These are phyloP conservation scores for Argyresthia goedartella DNA, from an alignment of 2,888 invertebrate genomes.

Conservation along the genomic window DNA sequence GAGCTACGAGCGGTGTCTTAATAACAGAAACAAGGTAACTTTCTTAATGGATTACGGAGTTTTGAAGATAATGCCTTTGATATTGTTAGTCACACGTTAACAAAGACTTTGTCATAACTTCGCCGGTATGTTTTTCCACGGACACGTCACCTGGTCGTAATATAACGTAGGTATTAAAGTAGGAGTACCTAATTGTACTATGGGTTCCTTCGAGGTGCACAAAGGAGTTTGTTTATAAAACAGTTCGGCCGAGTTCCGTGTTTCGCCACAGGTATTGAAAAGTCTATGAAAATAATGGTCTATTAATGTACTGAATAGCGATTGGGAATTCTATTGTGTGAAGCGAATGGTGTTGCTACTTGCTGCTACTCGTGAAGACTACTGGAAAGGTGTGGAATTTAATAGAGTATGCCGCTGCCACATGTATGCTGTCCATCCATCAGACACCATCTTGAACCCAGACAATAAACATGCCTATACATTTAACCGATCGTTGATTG, in stretches of 20 bases:
- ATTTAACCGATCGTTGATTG: no score
- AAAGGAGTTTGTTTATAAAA: slow-evolving; percentile 64
- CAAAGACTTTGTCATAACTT: not conserved
- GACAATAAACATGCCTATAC: no score
- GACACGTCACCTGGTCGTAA: slow-evolving; percentile 1
- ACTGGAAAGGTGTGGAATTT: no score
- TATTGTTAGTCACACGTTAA: slow-evolving; percentile 1
- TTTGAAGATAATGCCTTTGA: not conserved
- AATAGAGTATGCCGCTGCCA: no score
- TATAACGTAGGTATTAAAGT: not conserved
- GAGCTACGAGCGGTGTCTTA: not conserved
- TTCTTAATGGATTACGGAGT: slow-evolving; percentile 1
- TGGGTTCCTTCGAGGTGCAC: slow-evolving; percentile 21
- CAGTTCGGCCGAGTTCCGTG: slow-evolving; percentile 48
- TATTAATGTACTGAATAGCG: slow-evolving; percentile 29
- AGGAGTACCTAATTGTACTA: not conserved
- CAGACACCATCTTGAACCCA: no score
- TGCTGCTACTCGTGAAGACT: no score
- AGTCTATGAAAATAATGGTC: slow-evolving; percentile 41
- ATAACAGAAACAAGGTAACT: not conserved
- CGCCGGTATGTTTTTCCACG: not conserved
- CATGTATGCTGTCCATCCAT: no score
- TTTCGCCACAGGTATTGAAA: slow-evolving; percentile 35
- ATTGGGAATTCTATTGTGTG: slow-evolving; percentile 7
- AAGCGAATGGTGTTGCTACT: not conserved